Base-by-base conservation (phyloP, 2,113 vertebrate genomes). In the Heliornis fulica region DNA sequence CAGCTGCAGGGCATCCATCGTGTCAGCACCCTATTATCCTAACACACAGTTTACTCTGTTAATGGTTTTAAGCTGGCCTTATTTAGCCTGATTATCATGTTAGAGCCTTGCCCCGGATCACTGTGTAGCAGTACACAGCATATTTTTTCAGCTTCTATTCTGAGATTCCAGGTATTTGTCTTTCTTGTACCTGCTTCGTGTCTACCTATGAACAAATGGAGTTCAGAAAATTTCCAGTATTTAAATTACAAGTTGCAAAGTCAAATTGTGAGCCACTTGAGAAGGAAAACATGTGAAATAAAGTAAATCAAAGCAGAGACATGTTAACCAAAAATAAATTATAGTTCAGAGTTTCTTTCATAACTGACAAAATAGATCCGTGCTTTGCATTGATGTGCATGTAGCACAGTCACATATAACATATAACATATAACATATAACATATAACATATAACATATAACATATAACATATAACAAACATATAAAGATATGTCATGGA, bases 1-100 rank as follows among this genome's bases (percentile, higher is more conserved):
- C 94, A 79, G 96, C 97, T 97, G 61, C 90, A 98, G 97, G 98
- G 95, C 96, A 98, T 96, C 89, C 22, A 69, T 93, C 87, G 91
- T 97, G 96, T 97, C 97, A 97, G 96, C 83, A 96, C 66, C 94
- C 66, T 97, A 96, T 98, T 98, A 98, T 97, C 87, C 89, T 97
- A 97, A 97, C 89, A 94, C 76, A 93, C 63, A 85, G 6, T 97
- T 98, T 98, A 97, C 61, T 97, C 87, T 93, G 85, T 96, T 96
- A 88, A 90, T 97, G 84, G 71, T 97, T 92, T 96, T 95, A 84
- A 89, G 74, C 71, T 95, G 87, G 93, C 79, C 92, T 98, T 87
- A 96, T 95, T 96, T 94, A 97, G 93, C 94, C 91, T 95, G 96
- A 97, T 97, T 96, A 97, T 91, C 63, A 83, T 76, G 83, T 97